Conservation (phyloP, 2,797 vertebrate species). For the Salmo trutta region DNA sequence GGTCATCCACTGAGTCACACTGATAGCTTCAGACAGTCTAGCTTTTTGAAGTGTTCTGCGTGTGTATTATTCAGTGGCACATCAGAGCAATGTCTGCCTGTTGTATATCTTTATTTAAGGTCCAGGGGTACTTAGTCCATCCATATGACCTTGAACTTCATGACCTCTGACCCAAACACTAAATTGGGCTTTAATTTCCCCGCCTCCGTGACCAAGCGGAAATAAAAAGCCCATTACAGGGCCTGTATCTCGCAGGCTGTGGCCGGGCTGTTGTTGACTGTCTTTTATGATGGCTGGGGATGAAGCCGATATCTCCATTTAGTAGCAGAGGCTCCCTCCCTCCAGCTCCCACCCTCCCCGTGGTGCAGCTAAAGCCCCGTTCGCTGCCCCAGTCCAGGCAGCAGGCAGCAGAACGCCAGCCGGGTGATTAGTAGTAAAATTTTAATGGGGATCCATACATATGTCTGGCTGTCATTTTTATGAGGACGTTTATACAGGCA, state of each 20-base stretch:
- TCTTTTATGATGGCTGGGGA: conserved; percentile 76
- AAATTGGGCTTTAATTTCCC: conserved; percentile 75
- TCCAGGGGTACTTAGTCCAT: not conserved
- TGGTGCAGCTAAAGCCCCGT: not conserved
- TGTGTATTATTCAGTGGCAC: not conserved
- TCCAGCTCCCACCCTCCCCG: not conserved
- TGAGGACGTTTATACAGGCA: conserved; percentile 87
- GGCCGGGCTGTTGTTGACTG: conserved; percentile 77
- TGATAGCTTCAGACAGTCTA: not conserved
- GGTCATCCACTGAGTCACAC: not conserved
- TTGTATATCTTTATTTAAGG: not conserved
- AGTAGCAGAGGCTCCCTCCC: conserved; percentile 49
- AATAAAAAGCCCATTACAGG: conserved; percentile 80
- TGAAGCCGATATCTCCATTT: conserved; percentile 81
- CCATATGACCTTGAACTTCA: conserved; percentile 72
- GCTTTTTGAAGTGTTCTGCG: not conserved
- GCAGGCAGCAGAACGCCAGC: conserved; percentile 24
- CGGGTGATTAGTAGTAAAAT: conserved; percentile 98
- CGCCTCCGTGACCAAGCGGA: conserved; percentile 72
- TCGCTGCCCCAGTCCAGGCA: conserved; percentile 15
- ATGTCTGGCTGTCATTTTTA: conserved; percentile 97
- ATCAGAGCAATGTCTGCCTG: not conserved
- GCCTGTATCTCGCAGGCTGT: conserved; percentile 27
- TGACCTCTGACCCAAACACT: conserved; percentile 59
- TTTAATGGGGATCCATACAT: conserved; percentile 97